Evolutionary conservation across 1,140 invertebrate species (phyloP).

Genomic region (Rhagoletis zephyria): DNA sequence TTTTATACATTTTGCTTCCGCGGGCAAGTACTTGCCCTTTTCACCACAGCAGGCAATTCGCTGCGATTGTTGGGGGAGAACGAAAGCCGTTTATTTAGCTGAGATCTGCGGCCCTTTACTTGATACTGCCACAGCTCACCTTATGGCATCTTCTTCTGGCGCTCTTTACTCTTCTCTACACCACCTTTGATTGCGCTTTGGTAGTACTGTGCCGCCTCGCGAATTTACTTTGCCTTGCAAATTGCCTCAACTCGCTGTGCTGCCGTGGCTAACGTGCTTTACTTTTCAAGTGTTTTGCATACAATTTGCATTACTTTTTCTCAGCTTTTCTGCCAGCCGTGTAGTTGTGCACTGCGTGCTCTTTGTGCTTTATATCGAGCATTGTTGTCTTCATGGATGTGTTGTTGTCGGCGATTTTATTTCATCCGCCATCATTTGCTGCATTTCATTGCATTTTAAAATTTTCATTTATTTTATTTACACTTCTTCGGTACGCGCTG

Average conservation of each 20-base stretch:
- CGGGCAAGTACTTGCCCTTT: neutral
- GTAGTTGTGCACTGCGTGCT: neutral
- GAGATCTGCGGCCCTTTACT: conserved; percentile 20
- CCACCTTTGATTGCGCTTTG: neutral
- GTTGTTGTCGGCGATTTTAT: neutral
- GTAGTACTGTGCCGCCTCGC: neutral
- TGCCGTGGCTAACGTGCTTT: neutral
- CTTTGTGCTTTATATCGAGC: neutral
- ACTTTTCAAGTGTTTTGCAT: conserved; percentile 44
- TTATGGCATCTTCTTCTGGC: neutral
- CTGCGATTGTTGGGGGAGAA: neutral
- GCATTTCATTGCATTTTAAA: neutral
- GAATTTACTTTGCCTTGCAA: neutral
- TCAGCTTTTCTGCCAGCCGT: neutral
- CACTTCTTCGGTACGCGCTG: neutral
- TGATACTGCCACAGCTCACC: neutral
- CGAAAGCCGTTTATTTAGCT: conserved; percentile 11
- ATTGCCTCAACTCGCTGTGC: neutral
- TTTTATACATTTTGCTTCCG: neutral
- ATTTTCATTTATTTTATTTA: conserved; percentile 20
- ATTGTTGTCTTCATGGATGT: neutral
- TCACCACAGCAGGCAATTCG: neutral
- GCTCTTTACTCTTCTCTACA: neutral
- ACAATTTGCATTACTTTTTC: conserved; percentile 51
- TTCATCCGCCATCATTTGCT: neutral